A percentile compares a stretch with the other conserved stretches of the same genome.
Conservation (phyloP, 2,113 vertebrate genomes). For the Perccottus glenii region DNA sequence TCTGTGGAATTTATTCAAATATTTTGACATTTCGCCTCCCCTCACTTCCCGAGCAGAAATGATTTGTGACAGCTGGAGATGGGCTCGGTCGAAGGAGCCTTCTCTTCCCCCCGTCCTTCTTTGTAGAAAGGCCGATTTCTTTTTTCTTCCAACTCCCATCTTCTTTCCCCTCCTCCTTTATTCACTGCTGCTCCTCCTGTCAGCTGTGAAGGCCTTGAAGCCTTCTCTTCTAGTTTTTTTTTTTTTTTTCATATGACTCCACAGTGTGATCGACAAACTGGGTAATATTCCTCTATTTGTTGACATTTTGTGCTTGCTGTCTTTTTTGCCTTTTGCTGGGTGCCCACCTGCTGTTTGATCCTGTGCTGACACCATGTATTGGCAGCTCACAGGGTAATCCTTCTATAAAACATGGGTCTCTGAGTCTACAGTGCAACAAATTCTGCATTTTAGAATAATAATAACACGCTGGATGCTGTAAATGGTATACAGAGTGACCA, state of each 20-base stretch:
- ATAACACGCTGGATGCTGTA: not conserved
- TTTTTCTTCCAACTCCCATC: conserved; percentile 57
- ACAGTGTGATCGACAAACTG: conserved; percentile 67
- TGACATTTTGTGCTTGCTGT: conserved; percentile 67
- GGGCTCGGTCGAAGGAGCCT: conserved; percentile 70
- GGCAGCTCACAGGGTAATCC: conserved; percentile 50
- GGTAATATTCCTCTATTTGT: conserved; percentile 71
- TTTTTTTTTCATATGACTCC: conserved; percentile 53
- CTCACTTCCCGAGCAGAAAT: conserved; percentile 99
- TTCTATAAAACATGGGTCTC: conserved; percentile 17
- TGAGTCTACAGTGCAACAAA: conserved; percentile 25
- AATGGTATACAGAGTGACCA: conserved; percentile 13
- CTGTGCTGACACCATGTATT: conserved; percentile 59
- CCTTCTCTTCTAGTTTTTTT: conserved; percentile 20
- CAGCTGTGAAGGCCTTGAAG: conserved; percentile 57
- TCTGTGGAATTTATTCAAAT: conserved; percentile 98
- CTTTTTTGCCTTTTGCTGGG: conserved; percentile 55
- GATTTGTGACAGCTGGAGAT: conserved; percentile 98
- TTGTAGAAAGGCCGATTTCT: conserved; percentile 63
- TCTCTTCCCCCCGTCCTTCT: conserved; percentile 39
- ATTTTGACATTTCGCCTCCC: conserved; percentile 99
- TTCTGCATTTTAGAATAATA: conserved; percentile 8
- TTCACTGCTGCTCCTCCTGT: conserved; percentile 65
- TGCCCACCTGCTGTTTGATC: conserved; percentile 64
- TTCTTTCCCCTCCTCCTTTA: conserved; percentile 50